Evolutionary conservation across 2,113 vertebrate species (phyloP), one percentile per base, ranked within the genome.

Genomic region (Rhinoptilus africanus): DNA sequence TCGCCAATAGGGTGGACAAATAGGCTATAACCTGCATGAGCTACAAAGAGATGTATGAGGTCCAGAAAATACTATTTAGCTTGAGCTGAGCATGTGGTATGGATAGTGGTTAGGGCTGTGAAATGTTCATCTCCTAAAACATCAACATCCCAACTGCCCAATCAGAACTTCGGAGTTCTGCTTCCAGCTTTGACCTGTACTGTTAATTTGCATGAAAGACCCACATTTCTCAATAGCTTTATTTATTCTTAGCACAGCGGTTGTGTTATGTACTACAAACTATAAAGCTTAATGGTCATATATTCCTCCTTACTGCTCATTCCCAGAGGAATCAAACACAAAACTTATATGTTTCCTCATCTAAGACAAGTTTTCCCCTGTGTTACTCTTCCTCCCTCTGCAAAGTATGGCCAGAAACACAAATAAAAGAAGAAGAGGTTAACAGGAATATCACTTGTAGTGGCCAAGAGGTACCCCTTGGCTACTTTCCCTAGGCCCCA

Each of bases 1-100:
- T 41, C 3, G 2, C 3, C 32, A 72, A 16, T 3, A 34, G 26
- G 10, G 17, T n/a, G 8, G 12, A 12, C 2, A 27, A 50, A 16
- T 34, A 50, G 8, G 19, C 5, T 85, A 14, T 62, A 54, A 71
- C 13, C 32, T 51, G 9, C 12, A 54, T 6, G 50, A 32, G 21
- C 35, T 75, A 43, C 26, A 35, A 77, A 39, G 26, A 37, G 7
- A 24, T 14, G 0, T 34, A 7, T 60, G 48, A 85, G 8, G 35
- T 83, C 19, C 51, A 73, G 5, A n/a, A 89, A 76, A n/a, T 8
- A 22, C 3, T 59, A 23, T 41, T 56, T 77, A 57, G 14, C 12
- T 9, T 48, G 27, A 93, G 27, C 6, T 69, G 45, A 80, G 28
- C 3, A 28, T 10, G 1, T 35, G 24, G 7, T 8, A 34, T 12